Base-by-base conservation (phyloP, 2,113 vertebrate species). In the Poeciliopsis turrubarensis region DNA sequence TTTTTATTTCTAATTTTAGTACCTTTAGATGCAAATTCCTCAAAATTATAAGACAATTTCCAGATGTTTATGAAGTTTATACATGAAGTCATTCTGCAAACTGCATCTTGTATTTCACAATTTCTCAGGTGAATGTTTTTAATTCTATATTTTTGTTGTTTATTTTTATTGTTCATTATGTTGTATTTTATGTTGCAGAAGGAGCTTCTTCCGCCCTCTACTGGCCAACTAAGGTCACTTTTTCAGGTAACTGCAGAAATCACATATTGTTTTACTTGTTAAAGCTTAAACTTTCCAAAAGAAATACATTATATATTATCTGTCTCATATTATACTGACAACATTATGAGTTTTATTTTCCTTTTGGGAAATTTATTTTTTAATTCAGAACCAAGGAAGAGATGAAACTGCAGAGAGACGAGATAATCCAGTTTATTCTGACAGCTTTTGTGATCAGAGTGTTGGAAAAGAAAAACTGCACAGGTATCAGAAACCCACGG, bases 391-490 rank as follows among this genome's bases (percentile, higher is more conserved):
- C 25, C 51, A 57, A 7, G 44, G 5, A 47, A 57, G 51, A n/a
- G 51, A 57, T 57, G 17, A 57, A 25, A 57, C 22, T 0, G 22
- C 51, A 57, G 10, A 26, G 25, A 41, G 14, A 29, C 1, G 25
- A 66, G 37, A 41, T 67, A 27, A 27, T 44, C 26, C 37, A 27
- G 37, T 67, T 67, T 67, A 67, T 67, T 67, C 65, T 67, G 34
- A 41, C 34, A 26, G 25, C 17, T n/a, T 37, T n/a, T 41, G 65
- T 66, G 62, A 31, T 64, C 62, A 32, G 29, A 60, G 4, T 26
- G 41, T 51, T 68, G 7, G 1, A 32, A 69, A 8, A 51, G n/a
- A 51, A 47, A 68, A 68, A 3, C 6, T 10, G n/a, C 44, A 19
- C 44, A 47, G 61, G 17, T n/a, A 22, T 22, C n/a, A 37, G 64